phyloP scores from a whole-genome alignment of 2,797 vertebrate species.

The Lagorchestes hirsutus region DNA sequence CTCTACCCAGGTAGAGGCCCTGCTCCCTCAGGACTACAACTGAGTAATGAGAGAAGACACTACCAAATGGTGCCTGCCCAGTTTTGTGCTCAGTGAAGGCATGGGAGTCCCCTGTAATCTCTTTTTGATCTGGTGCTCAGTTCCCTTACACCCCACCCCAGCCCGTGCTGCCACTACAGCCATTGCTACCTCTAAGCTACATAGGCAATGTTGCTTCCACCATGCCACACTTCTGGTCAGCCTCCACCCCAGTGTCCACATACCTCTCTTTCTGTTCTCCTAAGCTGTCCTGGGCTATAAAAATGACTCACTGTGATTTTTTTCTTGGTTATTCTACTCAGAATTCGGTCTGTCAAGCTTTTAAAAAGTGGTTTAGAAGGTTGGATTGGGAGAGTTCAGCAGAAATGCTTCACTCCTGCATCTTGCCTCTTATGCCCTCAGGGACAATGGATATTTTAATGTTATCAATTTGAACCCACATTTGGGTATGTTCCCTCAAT shows the following conservation, averaged over 20 bases:
- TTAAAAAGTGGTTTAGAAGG: neutral
- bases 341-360: neutral
- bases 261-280: neutral
- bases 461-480: neutral
- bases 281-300: neutral
- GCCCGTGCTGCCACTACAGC: neutral
- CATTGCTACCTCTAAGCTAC: neutral
- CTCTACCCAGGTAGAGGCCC: neutral
- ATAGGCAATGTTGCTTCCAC: neutral
- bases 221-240: neutral
- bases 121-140: neutral
- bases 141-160: accelerated
- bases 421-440: neutral
- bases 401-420: neutral
- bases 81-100: neutral
- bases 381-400: neutral
- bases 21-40: neutral
- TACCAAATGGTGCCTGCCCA: neutral
- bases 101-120: neutral
- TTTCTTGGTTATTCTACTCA: neutral
- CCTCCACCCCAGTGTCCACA: neutral
- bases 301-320: neutral
- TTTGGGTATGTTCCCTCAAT: neutral
- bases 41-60: neutral
- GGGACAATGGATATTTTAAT: neutral